These are phyloP conservation scores for Punctoribates punctum DNA, from an alignment of 2,888 invertebrate genomes.

Conservation along the genomic window DNA sequence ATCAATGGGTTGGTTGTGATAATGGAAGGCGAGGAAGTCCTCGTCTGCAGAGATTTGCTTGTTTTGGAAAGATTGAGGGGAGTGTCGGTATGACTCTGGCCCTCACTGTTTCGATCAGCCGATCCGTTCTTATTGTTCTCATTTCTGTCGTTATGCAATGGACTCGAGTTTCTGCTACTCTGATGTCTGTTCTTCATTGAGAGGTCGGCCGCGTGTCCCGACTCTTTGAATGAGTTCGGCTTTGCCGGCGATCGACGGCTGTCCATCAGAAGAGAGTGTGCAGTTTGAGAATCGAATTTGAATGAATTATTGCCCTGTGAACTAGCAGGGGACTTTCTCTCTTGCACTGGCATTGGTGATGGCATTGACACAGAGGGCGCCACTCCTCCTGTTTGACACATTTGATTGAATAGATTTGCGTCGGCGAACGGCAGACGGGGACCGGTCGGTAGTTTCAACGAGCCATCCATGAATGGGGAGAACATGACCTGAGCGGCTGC, in stretches of 20 bases:
- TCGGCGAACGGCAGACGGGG: background rate
- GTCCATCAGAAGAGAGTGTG: background rate
- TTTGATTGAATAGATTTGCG: conserved; percentile 24
- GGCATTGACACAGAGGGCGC: background rate
- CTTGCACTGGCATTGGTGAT: background rate
- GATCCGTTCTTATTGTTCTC: conserved; percentile 13
- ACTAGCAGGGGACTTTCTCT: background rate
- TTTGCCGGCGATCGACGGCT: conserved; percentile 11
- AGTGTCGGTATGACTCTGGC: background rate
- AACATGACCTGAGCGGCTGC: conserved; percentile 17
- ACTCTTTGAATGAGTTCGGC: background rate
- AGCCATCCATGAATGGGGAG: conserved; percentile 30
- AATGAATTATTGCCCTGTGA: background rate
- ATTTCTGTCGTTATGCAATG: background rate
- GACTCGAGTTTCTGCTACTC: conserved; percentile 26
- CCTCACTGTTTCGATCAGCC: background rate
- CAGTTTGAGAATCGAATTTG: conserved; percentile 1
- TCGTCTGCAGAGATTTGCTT: background rate
- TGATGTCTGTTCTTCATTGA: conserved; percentile 17
- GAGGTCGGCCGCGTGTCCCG: background rate
- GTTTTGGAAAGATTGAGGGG: conserved; percentile 28
- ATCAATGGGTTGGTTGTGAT: conserved; percentile 22
- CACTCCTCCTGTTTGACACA: conserved; percentile 17
- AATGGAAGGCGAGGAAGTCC: background rate
- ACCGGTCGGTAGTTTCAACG: background rate